Evolutionary conservation across 2,888 invertebrate species (phyloP).

Genomic region (Bugulina stolonifera): DNA sequence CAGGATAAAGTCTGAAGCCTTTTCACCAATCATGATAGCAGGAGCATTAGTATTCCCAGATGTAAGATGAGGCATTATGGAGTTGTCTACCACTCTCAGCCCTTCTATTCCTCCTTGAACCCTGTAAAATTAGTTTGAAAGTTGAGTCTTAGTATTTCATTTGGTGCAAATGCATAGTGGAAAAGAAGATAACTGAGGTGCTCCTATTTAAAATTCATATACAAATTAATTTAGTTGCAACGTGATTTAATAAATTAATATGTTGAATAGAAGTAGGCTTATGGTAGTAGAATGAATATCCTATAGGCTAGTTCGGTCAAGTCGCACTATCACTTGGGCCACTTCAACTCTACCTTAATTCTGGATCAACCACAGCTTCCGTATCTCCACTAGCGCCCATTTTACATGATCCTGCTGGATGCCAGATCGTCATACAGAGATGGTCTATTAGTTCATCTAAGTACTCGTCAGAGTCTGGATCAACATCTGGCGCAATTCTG

Average conservation of each 20-base stretch:
- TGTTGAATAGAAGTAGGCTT: too few relatives aligned
- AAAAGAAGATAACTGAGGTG: too few relatives aligned
- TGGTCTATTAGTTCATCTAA: background rate
- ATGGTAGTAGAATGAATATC: too few relatives aligned
- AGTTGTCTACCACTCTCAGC: constrained; percentile 68
- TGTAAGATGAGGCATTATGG: constrained; percentile 66
- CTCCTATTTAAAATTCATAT: too few relatives aligned
- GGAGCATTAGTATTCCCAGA: constrained; percentile 62
- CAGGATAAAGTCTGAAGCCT: constrained; percentile 45
- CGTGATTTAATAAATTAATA: too few relatives aligned
- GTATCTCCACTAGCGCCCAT: constrained; percentile 21
- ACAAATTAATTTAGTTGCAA: too few relatives aligned
- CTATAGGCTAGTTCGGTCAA: too few relatives aligned
- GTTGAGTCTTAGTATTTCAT: background rate
- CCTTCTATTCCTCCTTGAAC: constrained; percentile 51
- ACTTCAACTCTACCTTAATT: constrained; percentile 18
- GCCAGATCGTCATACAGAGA: background rate
- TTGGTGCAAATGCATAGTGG: too few relatives aligned
- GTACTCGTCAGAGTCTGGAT: constrained; percentile 16
- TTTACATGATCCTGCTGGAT: constrained; percentile 21
- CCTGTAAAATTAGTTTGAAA: background rate
- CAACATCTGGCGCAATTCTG: background rate
- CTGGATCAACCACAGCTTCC: constrained; percentile 20
- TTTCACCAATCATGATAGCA: constrained; percentile 49
- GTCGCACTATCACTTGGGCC: too few relatives aligned